Base-by-base conservation (phyloP, 2,888 invertebrate species). In the Acrobasis consociella region DNA sequence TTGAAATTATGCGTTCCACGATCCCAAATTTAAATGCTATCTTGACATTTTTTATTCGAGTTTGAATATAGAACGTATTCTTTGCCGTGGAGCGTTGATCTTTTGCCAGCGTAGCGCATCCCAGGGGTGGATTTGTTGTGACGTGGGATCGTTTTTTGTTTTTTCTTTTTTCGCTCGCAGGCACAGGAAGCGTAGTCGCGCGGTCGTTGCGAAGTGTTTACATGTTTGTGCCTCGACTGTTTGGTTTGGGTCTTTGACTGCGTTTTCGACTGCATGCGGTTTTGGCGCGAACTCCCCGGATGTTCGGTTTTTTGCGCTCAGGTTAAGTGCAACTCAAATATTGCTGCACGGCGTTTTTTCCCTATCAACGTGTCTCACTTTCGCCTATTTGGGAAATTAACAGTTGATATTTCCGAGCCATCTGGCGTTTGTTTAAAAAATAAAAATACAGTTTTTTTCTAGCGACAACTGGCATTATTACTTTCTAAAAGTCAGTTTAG, bases 241-340 rank as follows among this genome's bases (percentile, higher is more conserved):
- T 89, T 86, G 83, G 79, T 78, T 85, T 84, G 74, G 80, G 71
- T 83, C 85, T 88, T 85, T 86, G 81, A 75, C 84, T 84, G 81
- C 79, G 72, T 85, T 85, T 83, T 81, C 73, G 82, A 74, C 76
- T 81, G 78, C 78, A 77, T 82, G 85, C 75, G 82, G 84, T 83
- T 86, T 83, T 77, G 80, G 80, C 78, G 81, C 82, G 83, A 81
- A 80, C 72, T 74, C 72, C 70, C 80, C 84, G 85, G 85, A 85
- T 81, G 82, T 77, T 67, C 64, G 65, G 67, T 80, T 88, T 89
- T 87, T 86, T 83, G 72, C 74, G 72, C 69, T 65, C 66, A 66
- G 66, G 75, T 79, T 84, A 86, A 89, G 85, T 83, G 85, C 82
- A 81, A 77, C 73, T 75, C 82, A 87, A 87, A 89, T 83, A 86